These are phyloP conservation scores for Manis crassicaudata DNA, from an alignment of 2,797 vertebrate genomes.

Conservation along the genomic window DNA sequence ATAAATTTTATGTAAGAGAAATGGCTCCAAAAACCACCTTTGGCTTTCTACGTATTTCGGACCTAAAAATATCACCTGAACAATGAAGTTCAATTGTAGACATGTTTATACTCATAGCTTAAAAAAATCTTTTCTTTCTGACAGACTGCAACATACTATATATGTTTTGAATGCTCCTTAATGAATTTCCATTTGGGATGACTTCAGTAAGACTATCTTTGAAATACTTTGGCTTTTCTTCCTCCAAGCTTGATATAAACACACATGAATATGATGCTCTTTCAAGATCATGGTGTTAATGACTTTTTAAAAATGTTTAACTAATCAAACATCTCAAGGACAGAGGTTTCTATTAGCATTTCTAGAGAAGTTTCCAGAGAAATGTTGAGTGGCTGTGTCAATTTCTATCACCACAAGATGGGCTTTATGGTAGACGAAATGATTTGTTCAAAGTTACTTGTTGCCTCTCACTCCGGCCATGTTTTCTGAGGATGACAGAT, in stretches of 20 bases:
- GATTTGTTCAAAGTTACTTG: not conserved
- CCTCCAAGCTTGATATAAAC: not conserved
- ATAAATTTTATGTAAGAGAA: not conserved
- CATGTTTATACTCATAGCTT: not conserved
- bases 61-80: slow-evolving; percentile 39
- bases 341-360: not conserved
- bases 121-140: not conserved
- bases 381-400: not conserved
- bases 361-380: not conserved
- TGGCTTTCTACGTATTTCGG: not conserved
- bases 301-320: not conserved
- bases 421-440: not conserved
- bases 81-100: slow-evolving; percentile 6
- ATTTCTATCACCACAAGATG: not conserved
- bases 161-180: slow-evolving; percentile 26
- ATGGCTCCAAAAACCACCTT: not conserved
- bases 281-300: not conserved
- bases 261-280: not conserved
- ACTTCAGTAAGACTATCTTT: not conserved
- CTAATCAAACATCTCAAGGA: not conserved
- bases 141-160: not conserved
- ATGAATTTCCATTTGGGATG: slow-evolving; percentile 42
- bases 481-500: not conserved
- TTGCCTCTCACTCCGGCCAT: not conserved
- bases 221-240: not conserved